Conservation (phyloP, 2,888 invertebrate species). For the Torymus aiolomorphi region DNA sequence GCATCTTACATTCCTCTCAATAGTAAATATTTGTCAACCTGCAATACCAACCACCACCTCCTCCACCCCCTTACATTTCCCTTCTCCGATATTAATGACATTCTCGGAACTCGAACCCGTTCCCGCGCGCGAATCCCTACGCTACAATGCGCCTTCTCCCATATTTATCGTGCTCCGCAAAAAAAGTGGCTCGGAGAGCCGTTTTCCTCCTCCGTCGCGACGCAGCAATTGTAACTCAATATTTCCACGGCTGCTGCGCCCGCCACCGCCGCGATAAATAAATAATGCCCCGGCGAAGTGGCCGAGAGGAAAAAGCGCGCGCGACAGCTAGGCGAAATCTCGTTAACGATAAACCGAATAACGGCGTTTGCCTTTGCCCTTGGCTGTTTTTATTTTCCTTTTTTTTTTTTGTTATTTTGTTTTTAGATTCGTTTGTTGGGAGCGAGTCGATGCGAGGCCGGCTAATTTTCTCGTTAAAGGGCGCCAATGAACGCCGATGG, state of each 20-base stretch:
- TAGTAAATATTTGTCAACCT: no score
- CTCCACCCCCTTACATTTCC: no score
- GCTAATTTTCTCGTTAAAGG: slow-evolving; percentile 13
- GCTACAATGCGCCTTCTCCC: no score
- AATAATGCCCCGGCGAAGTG: slow-evolving; percentile 33
- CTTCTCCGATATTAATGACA: no score
- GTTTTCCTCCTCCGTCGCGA: not conserved
- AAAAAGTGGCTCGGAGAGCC: not conserved
- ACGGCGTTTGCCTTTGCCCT: slow-evolving; percentile 17
- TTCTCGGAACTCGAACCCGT: no score
- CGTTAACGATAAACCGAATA: slow-evolving; percentile 39
- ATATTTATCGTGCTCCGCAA: not conserved
- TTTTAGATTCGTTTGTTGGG: not conserved
- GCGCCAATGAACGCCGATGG: not conserved
- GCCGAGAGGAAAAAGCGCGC: slow-evolving; percentile 8
- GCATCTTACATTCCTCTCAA: no score
- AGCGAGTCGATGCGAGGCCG: not conserved
- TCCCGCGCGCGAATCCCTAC: no score
- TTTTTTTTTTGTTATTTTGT: slow-evolving; percentile 5
- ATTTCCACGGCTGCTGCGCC: not conserved
- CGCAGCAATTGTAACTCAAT: slow-evolving; percentile 19
- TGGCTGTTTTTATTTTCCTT: not conserved
- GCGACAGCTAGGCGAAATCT: slow-evolving; percentile 30
- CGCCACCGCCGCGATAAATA: slow-evolving; percentile 27
- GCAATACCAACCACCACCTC: no score